phyloP scores from a whole-genome alignment of 1,140 invertebrate genomes.

The Venturia canescens region DNA sequence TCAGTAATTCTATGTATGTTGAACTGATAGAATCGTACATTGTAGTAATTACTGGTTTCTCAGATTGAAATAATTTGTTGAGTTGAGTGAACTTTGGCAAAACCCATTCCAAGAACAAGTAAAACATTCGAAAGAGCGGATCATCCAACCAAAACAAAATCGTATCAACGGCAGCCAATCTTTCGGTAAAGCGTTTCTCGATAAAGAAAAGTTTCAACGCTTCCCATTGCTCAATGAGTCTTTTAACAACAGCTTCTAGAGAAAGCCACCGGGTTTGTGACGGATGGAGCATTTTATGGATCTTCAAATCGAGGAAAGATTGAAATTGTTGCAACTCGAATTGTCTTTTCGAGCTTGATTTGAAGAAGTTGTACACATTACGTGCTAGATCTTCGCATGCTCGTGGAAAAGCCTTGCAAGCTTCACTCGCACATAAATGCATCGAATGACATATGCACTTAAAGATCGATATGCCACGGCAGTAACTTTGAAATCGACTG shows the following conservation, averaged over 20 bases:
- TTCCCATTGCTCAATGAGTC: constrained; percentile 53
- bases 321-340: constrained; percentile 37
- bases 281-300: constrained; percentile 59
- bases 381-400: constrained; percentile 58
- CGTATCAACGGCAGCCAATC: constrained; percentile 13
- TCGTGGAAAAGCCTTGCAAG: constrained; percentile 64
- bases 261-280: constrained; percentile 57
- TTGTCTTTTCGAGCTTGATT: neutral
- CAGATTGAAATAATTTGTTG: constrained; percentile 40
- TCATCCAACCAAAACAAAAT: constrained; percentile 26
- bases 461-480: constrained; percentile 53
- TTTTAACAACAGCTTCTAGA: constrained; percentile 46
- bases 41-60: neutral
- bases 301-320: constrained; percentile 55
- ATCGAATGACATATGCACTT: constrained; percentile 70
- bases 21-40: neutral
- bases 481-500: constrained; percentile 51
- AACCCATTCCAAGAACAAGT: constrained; percentile 30
- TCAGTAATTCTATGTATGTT: constrained; percentile 15
- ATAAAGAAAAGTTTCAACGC: constrained; percentile 50
- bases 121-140: constrained; percentile 28
- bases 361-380: neutral
- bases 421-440: constrained; percentile 65
- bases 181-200: constrained; percentile 23
- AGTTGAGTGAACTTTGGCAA: constrained; percentile 28